Base-by-base conservation (phyloP, 2,113 vertebrate genomes). In the Hippocampus mohnikei region DNA sequence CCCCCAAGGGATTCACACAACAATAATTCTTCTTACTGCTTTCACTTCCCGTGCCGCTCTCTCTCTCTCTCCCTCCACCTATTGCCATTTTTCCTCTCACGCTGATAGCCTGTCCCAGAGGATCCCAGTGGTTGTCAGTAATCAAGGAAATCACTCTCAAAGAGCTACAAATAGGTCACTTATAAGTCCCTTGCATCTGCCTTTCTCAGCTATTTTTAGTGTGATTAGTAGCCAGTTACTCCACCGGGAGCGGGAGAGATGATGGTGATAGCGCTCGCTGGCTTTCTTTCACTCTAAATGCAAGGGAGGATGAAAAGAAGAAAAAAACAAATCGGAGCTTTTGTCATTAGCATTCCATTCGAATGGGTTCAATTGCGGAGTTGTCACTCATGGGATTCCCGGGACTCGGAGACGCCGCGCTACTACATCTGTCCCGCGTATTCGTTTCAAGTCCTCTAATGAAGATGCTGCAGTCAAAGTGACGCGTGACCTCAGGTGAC, bases 391-490 rank as follows among this genome's bases (percentile, higher is more conserved):
- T 37, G 88, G 86, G 86, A 89, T 70, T 86, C 79, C 74, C 79
- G 25, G 66, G 87, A 85, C 84, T 78, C 82, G 5, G 33, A 59
- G 74, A 84, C 79, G 77, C 65, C 67, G 46, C 29, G 71, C 77
- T 83, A 88, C 82, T 86, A 88, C 81, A 89, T 91, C 86, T 88
- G 88, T 90, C 89, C 86, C 85, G 85, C 89, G 88, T 89, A 90
- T 91, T 81, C 78, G 88, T 84, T 87, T 88, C 83, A 89, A 88
- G 84, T 79, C 76, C 83, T 77, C 85, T 88, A 82, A 89, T 90
- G 90, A 89, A 87, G 83, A 87, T 78, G 84, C 81, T 70, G 64
- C 29, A 53, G 78, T 27, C 37, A 82, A 76, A 81, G 73, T 89
- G 88, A 88, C 84, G 84, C 81, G 56, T 73, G 69, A 74, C 90